Evolutionary conservation across 64 coral and sea anemone genomes (phyloP), one percentile per base, ranked within the genome.

Genomic region (Stichodactyla mertensii): DNA sequence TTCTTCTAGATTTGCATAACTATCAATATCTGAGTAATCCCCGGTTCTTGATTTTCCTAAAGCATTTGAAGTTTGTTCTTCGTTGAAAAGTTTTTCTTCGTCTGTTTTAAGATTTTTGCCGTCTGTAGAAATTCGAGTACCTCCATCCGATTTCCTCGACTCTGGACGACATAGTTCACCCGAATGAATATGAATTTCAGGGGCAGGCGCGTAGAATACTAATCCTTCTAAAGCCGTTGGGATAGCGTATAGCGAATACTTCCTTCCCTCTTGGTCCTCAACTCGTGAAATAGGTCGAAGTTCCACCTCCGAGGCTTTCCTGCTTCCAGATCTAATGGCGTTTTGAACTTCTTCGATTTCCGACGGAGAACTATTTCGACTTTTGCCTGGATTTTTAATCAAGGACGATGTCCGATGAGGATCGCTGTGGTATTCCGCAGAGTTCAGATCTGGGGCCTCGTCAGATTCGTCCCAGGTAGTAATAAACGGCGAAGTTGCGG

Each of bases 401-500:
- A 74, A 74, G 12, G 69, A 26, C 0, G 69, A 74, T 74, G 69
- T 27, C 6, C 1, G 69, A 26, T 26, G 16, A 74, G 69, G 12
- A 74, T 31, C 24, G 8, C 12, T 74, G 69, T 74, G 69, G 69
- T 27, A 23, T 31, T 74, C 69, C 4, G 24, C 24, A 74, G 9
- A 14, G 69, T 36, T 74, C 69, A 31, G 23, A 27, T 31, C 69
- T 74, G 20, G 53, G 78, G 78, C 1, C 31, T 81, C 78, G 11
- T 81, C 78, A 55, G 52, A 53, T 81, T 81, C 78, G 10, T 81
- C 52, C 78, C 78, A 81, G n/a, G 53, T 55, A 16, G 78, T 81
- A 81, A 81, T 81, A 20, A 91, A 57, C 15, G 89, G 89, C 18
- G 89, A 91, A 1, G 89, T 91, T 4, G 89, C 89, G 12, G 53